Evolutionary conservation across 2,113 vertebrate species (phyloP), one percentile per base, ranked within the genome.

Genomic region (Chamaea fasciata): DNA sequence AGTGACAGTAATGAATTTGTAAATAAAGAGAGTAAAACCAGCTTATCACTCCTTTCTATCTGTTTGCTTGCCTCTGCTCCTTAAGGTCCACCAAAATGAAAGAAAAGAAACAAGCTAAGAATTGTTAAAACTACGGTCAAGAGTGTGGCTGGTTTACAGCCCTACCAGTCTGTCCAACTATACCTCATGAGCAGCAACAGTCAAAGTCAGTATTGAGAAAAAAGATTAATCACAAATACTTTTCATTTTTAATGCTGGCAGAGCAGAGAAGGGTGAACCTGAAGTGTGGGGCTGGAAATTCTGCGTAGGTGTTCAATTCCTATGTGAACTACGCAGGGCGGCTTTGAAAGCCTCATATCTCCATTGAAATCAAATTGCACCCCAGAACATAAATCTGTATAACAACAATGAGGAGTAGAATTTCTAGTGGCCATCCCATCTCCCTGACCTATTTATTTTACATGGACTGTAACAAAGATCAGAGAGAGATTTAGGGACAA

Each of bases 151-250:
- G 35, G 30, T 52, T 71, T 85, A 39, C 3, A 79, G 7, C 7
- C 24, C 46, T 71, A 21, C 5, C 18, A 59, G 56, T 35, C 55
- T 22, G 14, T n/a, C 2, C 30, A 33, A 18, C n/a, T 49, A n/a
- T 24, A 67, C 2, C 6, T 16, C 1, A 0, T 47, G 39, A 70
- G 5, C 26, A 63, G 39, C 1, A 2, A 19, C 15, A 59, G 26
- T 22, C 30, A 30, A 39, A 27, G 15, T 24, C 7, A 26, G 4
- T 22, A 57, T 2, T 0, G 2, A 44, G 35, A 73, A 65, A 50
- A 71, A 44, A 44, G 16, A 21, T 5, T 30, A 31, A 49, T 37
- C 27, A 31, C 11, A 37, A 23, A 35, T 56, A n/a, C 21, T 44
- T 56, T 53, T 71, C 33, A 46, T 60, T 57, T 41, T 49, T 16